Conservation (phyloP, 2,113 vertebrate species). For the Phalacrocorax brasilianus region DNA sequence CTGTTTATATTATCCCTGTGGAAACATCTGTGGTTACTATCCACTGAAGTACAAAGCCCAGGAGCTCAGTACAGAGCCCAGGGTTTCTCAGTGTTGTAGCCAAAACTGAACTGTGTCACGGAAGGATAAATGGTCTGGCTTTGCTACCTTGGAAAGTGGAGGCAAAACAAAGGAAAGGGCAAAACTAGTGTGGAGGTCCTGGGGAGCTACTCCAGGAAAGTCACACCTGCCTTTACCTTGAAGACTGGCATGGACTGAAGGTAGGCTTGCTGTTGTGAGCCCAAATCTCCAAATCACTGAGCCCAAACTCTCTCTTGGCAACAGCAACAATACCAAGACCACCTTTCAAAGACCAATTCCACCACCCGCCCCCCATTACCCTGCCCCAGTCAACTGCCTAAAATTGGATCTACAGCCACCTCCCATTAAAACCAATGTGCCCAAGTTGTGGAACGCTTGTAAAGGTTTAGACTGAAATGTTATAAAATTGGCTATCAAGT, state of each 20-base stretch:
- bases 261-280: neutral
- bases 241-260: neutral
- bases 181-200: neutral
- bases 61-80: too few species aligned
- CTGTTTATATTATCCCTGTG: neutral
- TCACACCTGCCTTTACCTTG: neutral
- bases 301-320: neutral
- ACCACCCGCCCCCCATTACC: too few species aligned
- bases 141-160: neutral
- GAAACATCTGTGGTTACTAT: neutral
- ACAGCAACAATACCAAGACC: neutral
- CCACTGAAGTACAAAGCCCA: neutral
- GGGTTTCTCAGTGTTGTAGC: neutral
- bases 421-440: neutral
- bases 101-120: neutral
- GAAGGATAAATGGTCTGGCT: neutral
- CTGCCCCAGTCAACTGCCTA: neutral
- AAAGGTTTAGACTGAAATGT: neutral
- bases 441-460: neutral
- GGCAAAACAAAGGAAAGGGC: neutral
- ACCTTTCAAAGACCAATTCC: neutral
- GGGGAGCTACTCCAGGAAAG: neutral
- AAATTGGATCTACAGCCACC: neutral
- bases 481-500: neutral
- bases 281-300: neutral